Percentiles rank a stretch among this genome's conserved stretches.
Conservation (phyloP, 2,113 vertebrate species). For the Alouatta palliata region DNA sequence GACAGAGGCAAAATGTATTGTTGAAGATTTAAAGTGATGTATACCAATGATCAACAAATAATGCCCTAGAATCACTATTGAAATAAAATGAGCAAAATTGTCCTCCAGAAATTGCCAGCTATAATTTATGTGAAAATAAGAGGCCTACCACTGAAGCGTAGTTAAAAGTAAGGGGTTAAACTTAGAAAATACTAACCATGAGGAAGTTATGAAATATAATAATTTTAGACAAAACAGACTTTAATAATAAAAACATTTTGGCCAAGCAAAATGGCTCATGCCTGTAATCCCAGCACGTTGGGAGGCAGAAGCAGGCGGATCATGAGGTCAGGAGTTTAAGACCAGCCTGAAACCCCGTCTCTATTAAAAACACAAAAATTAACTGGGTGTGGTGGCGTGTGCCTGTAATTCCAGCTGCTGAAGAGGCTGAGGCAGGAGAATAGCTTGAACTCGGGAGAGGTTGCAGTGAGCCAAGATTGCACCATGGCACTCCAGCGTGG, state of each 20-base stretch:
- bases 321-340: no score
- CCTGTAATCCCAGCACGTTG: no score
- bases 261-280: no score
- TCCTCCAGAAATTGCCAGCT: neutral
- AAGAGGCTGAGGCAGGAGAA: no score
- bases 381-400: no score
- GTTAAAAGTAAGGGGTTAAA: neutral
- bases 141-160: neutral
- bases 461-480: no score
- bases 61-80: neutral
- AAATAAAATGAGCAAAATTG: neutral
- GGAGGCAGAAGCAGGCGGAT: no score
- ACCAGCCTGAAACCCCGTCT: no score
- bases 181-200: neutral
- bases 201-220: neutral
- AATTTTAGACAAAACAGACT: neutral
- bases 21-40: neutral
- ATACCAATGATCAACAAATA: neutral
- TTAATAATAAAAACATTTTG: neutral
- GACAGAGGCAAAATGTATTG: neutral
- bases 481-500: no score
- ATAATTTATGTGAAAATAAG: neutral
- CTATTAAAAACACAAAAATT: no score
- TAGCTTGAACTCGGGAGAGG: no score
- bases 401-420: no score